Percentiles rank a stretch among this genome's conserved stretches.
phyloP scores from a whole-genome alignment of 2,113 vertebrate species.

The Ranitomeya variabilis region DNA sequence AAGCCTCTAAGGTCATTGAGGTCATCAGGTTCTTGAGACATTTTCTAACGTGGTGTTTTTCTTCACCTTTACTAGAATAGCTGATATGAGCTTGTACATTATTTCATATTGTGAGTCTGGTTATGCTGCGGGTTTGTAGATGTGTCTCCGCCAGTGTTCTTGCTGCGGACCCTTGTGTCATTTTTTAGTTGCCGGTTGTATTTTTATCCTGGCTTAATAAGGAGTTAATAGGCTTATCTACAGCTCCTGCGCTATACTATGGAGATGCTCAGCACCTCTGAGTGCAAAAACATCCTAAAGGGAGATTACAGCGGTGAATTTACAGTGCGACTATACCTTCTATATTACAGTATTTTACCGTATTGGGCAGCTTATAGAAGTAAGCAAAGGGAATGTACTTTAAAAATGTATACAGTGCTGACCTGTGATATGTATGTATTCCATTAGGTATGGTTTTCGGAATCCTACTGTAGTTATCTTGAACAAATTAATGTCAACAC shows the following conservation, averaged over 20 bases:
- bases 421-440: not conserved
- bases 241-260: not conserved
- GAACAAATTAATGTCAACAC: not conserved
- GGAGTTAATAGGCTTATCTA: conserved; percentile 50
- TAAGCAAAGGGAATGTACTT: not conserved
- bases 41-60: not conserved
- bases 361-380: not conserved
- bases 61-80: not conserved
- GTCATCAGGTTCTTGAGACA: no score
- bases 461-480: not conserved
- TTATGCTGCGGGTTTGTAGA: not conserved
- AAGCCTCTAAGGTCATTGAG: no score
- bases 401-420: not conserved
- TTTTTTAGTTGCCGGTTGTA: conserved; percentile 3
- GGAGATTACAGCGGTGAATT: not conserved
- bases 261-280: conserved; percentile 12
- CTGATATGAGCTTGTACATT: not conserved
- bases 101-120: not conserved
- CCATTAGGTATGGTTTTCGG: not conserved
- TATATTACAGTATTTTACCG: not conserved
- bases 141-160: not conserved
- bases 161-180: not conserved
- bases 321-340: not conserved
- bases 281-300: not conserved
- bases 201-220: conserved; percentile 46